Evolutionary conservation across 2,888 invertebrate genomes (phyloP), one percentile per base, ranked within the genome.

Genomic region (Colletes collaris): DNA sequence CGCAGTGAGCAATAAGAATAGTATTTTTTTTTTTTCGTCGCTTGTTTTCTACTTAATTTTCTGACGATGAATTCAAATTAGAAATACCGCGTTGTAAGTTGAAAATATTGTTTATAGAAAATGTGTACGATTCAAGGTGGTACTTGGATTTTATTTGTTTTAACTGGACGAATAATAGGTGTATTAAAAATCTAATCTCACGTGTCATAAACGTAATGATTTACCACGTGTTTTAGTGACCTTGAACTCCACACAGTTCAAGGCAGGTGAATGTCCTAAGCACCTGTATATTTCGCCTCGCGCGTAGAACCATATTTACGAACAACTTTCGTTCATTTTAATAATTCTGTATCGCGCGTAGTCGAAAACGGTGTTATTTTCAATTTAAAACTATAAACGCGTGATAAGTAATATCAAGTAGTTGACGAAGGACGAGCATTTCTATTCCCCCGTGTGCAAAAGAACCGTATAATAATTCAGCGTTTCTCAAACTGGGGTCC

Each of bases 181-280:
- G 10, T 44, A 11, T 27, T n/a, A 55, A 49, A 40, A 11, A 40
- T 52, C 50, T 53, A 44, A 56, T 66, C 19, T 35, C 4, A 19
- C n/a, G 4, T 0, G 8, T 40, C 19, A 55, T 66, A 50, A 67
- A 58, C 35, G 16, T 37, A 40, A n/a, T 75, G 59, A 62, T 70
- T 56, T 72, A 86, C 62, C 80, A 84, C 68, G 80, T 81, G 81
- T 78, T 70, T 68, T 66, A 56, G 49, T 19, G 79, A 81, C 86
- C 87, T 83, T 86, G 86, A 87, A 87, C 86, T 83, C 80, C 52
- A 49, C 63, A 62, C 62, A 58, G 76, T 68, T 74, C 56, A 55
- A 74, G 19, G 59, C 74, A 82, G 87, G 87, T 87, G 87, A 87
- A 84, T 78, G 87, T 58, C 82, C 86, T 46, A 76, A 60, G 74